Evolutionary conservation across 2,888 invertebrate species (phyloP).

Genomic region (Cetonia aurata): DNA sequence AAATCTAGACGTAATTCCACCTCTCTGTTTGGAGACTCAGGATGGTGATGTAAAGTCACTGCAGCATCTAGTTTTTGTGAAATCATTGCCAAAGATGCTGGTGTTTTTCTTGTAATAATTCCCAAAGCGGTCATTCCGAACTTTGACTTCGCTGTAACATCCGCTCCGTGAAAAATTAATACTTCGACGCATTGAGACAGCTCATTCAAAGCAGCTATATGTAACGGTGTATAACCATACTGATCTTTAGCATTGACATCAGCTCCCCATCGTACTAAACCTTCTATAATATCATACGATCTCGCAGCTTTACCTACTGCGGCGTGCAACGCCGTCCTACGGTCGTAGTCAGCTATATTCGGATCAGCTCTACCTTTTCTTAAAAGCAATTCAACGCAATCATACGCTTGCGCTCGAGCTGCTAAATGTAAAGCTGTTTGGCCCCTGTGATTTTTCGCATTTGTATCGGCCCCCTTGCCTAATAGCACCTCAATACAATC

Average conservation of each 20-base stretch:
- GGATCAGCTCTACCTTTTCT: constrained; percentile 82
- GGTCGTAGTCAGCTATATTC: constrained; percentile 84
- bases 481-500: constrained; percentile 84
- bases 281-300: constrained; percentile 85
- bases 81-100: constrained; percentile 86
- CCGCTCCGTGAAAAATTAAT: constrained; percentile 86
- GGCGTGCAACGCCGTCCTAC: constrained; percentile 85
- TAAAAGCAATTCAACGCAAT: constrained; percentile 83
- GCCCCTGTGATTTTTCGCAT: constrained; percentile 80
- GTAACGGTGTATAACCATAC: constrained; percentile 87
- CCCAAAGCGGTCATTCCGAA: constrained; percentile 89
- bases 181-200: constrained; percentile 88
- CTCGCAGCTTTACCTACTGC: constrained; percentile 87
- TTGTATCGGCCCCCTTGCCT: constrained; percentile 81
- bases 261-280: constrained; percentile 82
- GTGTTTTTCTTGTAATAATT: constrained; percentile 88
- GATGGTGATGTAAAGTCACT: constrained; percentile 82
- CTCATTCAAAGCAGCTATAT: constrained; percentile 88
- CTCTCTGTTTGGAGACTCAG: constrained; percentile 82
- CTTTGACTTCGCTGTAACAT: constrained; percentile 89
- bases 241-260: constrained; percentile 88
- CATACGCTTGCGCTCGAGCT: constrained; percentile 82
- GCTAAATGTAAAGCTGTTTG: constrained; percentile 90
- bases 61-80: constrained; percentile 86
- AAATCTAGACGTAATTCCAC: constrained; percentile 87